Conservation (phyloP, 2,113 vertebrate species). For the Numida meleagris region DNA sequence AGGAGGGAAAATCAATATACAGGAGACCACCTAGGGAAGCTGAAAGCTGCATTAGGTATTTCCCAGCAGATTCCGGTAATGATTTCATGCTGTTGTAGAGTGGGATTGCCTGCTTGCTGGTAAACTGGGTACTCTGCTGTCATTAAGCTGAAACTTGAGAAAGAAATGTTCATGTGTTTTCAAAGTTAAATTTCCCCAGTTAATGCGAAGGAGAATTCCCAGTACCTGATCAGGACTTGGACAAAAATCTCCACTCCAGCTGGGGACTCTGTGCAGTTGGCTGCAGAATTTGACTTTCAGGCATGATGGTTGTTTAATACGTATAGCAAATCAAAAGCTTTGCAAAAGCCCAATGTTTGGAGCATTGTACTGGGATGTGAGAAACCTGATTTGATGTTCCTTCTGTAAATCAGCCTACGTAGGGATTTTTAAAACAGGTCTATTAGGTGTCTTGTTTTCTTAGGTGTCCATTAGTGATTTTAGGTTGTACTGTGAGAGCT, state of each 20-base stretch:
- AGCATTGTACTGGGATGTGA: not conserved
- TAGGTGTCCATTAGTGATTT: not conserved
- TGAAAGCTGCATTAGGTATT: slow-evolving; percentile 7
- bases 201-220: not conserved
- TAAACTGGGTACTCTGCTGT: not conserved
- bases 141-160: not conserved
- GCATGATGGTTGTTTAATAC: not conserved
- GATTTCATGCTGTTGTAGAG: not conserved
- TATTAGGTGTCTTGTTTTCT: not conserved
- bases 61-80: not conserved
- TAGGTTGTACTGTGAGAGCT: not conserved
- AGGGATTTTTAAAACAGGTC: not conserved
- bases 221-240: not conserved
- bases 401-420: not conserved
- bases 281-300: not conserved
- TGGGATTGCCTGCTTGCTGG: not conserved
- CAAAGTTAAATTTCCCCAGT: not conserved
- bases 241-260: not conserved
- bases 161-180: not conserved
- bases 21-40: not conserved
- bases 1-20: not conserved
- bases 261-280: not conserved
- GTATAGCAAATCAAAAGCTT: not conserved
- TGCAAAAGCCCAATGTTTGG: not conserved
- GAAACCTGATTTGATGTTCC: not conserved